Percentiles rank a stretch among this genome's conserved stretches.
Conservation (phyloP, 2,113 vertebrate species). For the Gambusia affinis region DNA sequence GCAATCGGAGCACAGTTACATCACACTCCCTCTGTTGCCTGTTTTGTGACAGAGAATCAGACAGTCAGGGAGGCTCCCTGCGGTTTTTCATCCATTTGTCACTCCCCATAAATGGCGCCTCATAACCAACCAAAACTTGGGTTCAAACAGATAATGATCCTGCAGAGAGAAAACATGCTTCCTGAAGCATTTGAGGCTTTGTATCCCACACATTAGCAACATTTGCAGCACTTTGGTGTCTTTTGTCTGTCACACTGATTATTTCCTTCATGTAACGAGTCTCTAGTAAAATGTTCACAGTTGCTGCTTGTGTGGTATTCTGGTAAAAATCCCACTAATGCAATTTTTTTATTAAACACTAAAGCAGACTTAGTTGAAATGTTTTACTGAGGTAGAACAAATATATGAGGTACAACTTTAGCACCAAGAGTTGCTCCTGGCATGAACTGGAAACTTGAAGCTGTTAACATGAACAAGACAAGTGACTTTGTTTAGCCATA, state of each 20-base stretch:
- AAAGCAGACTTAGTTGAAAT: no score
- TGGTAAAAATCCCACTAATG: no score
- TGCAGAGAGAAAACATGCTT: neutral
- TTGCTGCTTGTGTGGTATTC: no score
- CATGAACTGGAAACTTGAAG: no score
- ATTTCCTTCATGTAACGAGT: constrained; percentile 54
- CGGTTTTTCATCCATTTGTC: constrained; percentile 17
- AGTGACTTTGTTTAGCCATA: no score
- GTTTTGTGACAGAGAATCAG: constrained; percentile 18
- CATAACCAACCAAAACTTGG: neutral
- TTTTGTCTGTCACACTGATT: constrained; percentile 16
- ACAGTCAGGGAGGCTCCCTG: constrained; percentile 19
- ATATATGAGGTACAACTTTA: no score
- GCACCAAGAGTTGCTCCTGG: no score
- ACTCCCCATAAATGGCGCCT: constrained; percentile 24
- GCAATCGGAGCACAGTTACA: constrained; percentile 26
- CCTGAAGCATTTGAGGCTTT: constrained; percentile 14
- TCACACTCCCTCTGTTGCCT: constrained; percentile 35
- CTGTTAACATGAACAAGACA: no score
- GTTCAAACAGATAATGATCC: no score
- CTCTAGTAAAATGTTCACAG: constrained; percentile 3
- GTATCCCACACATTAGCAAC: constrained; percentile 13
- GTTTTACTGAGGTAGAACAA: no score
- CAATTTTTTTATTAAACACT: no score
- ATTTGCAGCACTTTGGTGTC: constrained; percentile 2